These are phyloP conservation scores for Ursus arctos DNA, from an alignment of 2,113 vertebrate species.

Conservation along the genomic window DNA sequence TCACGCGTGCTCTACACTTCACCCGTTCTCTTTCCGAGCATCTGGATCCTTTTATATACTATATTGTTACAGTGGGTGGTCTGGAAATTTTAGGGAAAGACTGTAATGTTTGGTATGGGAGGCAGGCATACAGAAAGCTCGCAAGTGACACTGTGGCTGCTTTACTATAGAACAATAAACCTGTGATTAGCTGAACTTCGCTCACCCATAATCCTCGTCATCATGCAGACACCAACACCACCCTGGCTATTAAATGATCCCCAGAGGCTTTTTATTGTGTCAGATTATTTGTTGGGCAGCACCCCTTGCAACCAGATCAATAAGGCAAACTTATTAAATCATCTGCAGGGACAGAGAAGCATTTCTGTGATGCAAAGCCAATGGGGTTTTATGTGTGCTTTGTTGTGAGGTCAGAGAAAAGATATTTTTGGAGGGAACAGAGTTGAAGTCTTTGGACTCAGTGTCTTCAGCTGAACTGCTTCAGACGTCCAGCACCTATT, in stretches of 20 bases:
- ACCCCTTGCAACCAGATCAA: constrained; percentile 41
- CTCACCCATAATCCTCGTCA: not conserved
- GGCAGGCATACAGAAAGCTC: constrained; percentile 39
- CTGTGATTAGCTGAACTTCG: not conserved
- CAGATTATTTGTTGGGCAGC: constrained; percentile 56
- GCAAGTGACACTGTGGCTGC: not conserved
- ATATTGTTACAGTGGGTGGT: constrained; percentile 76
- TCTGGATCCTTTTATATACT: constrained; percentile 76
- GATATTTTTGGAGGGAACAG: not conserved
- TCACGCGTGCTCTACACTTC: not conserved
- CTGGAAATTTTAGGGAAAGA: constrained; percentile 67
- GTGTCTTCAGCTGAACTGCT: not conserved
- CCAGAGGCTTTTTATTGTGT: not conserved
- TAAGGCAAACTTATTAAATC: constrained; percentile 22
- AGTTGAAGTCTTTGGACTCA: not conserved
- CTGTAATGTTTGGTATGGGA: constrained; percentile 69
- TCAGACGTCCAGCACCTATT: not conserved
- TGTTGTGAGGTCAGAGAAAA: constrained; percentile 47
- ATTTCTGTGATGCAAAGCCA: constrained; percentile 28
- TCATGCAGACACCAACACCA: not conserved
- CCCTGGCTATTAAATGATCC: not conserved
- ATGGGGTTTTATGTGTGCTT: not conserved
- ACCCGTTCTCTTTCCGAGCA: constrained; percentile 64
- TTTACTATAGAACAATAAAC: not conserved
- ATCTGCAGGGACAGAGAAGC: not conserved